phyloP scores from a whole-genome alignment of 2,888 invertebrate genomes.

The Hirtodrosophila confusa region DNA sequence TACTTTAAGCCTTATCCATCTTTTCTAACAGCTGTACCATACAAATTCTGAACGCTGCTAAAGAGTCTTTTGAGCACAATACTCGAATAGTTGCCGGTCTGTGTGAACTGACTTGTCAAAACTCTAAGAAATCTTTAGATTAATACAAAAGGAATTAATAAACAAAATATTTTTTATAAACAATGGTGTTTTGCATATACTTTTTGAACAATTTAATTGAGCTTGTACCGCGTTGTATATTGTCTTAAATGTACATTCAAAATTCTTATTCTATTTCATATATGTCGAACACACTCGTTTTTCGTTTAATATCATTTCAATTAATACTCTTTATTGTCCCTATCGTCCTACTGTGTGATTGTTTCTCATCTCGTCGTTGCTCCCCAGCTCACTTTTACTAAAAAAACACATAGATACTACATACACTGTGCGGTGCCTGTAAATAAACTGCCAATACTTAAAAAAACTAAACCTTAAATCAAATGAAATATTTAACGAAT shows the following conservation, averaged over 20 bases:
- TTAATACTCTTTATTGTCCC: conserved; percentile 41
- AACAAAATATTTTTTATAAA: conserved; percentile 50
- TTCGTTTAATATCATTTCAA: conserved; percentile 31
- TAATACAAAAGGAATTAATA: conserved; percentile 53
- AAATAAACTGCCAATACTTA: conserved; percentile 78
- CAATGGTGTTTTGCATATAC: conserved; percentile 55
- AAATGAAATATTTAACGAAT: conserved; percentile 83
- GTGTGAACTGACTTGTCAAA: conserved; percentile 28
- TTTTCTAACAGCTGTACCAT: conserved; percentile 75
- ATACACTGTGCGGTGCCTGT: conserved; percentile 82
- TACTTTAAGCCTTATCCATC: conserved; percentile 60
- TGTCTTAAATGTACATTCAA: conserved; percentile 3
- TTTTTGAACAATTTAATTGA: conserved; percentile 15
- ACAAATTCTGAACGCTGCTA: conserved; percentile 49
- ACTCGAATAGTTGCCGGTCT: conserved; percentile 19
- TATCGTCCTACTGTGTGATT: conserved; percentile 35
- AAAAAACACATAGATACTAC: conserved; percentile 71
- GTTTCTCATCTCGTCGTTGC: conserved; percentile 53
- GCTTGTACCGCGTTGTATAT: conserved; percentile 5
- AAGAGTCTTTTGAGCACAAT: conserved; percentile 39
- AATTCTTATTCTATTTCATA: conserved; percentile 14
- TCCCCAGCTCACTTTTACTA: conserved; percentile 64
- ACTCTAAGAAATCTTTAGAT: conserved; percentile 32
- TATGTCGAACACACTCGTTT: conserved; percentile 21
- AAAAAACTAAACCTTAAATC: conserved; percentile 46